Percentiles rank a stretch among this genome's conserved stretches.
Conservation (phyloP, 2,888 invertebrate genomes). For the Pristionchus fissidentatus region DNA sequence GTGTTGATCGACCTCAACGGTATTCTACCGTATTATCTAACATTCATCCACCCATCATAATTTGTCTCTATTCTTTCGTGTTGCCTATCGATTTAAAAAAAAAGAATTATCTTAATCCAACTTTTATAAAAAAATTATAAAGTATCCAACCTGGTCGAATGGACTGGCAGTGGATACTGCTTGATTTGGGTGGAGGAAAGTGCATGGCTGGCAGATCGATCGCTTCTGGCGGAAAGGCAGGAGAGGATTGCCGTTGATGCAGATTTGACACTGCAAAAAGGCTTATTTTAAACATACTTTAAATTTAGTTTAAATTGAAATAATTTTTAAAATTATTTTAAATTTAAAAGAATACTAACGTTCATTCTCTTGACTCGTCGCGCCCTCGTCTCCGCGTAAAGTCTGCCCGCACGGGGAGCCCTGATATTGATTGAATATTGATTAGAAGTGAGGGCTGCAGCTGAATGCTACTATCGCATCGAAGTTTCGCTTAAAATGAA, state of each 20-base stretch:
- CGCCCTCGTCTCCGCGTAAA: slow-evolving; percentile 50
- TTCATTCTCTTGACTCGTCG: slow-evolving; percentile 59
- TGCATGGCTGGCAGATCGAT: slow-evolving; percentile 46
- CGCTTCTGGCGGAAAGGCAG: slow-evolving; percentile 50
- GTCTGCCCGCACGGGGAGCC: slow-evolving; percentile 47
- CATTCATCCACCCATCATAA: too few relatives aligned
- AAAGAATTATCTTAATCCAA: neutral
- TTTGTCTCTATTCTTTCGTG: too few relatives aligned
- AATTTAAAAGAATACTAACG: slow-evolving; percentile 27
- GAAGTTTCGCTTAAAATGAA: too few relatives aligned
- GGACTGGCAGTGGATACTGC: slow-evolving; percentile 38
- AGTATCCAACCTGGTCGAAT: slow-evolving; percentile 2
- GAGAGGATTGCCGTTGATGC: slow-evolving; percentile 58
- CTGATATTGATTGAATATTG: neutral
- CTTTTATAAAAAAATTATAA: neutral
- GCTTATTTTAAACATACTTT: too few relatives aligned
- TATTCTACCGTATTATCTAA: too few relatives aligned
- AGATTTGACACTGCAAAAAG: slow-evolving; percentile 62
- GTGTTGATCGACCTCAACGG: too few relatives aligned
- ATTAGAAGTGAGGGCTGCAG: too few relatives aligned
- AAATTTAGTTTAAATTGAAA: neutral
- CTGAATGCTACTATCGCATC: too few relatives aligned
- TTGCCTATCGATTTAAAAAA: neutral
- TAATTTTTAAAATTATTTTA: neutral
- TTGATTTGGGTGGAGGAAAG: slow-evolving; percentile 24